Evolutionary conservation across 2,797 vertebrate genomes (phyloP).

Genomic region (Phaenicophaeus curvirostris): DNA sequence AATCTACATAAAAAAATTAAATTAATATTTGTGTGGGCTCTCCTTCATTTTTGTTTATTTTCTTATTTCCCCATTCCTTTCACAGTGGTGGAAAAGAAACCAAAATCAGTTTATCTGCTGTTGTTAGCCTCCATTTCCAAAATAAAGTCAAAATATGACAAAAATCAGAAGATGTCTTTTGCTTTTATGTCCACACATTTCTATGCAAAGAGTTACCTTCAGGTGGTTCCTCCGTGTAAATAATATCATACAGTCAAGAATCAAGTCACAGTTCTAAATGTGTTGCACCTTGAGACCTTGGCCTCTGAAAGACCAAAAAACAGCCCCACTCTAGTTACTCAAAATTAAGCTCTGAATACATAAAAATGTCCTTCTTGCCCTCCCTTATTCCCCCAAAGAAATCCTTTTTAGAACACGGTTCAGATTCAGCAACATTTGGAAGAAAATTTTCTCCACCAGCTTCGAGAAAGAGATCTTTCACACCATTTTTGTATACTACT

Average conservation of each 20-base stretch:
- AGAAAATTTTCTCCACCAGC: neutral
- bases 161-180: neutral
- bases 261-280: neutral
- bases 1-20: neutral
- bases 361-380: neutral
- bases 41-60: neutral
- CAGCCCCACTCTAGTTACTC: neutral
- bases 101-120: neutral
- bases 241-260: neutral
- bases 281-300: neutral
- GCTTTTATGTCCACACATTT: neutral
- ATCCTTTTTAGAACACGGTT: neutral
- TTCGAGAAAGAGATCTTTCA: neutral
- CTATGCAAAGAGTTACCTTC: neutral
- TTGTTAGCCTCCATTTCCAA: neutral
- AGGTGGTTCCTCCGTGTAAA: neutral
- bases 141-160: neutral
- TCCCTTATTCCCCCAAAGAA: fast-evolving
- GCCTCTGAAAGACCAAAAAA: neutral
- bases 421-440: neutral
- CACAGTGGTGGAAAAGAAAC: neutral
- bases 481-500: neutral
- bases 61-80: neutral
- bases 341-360: neutral
- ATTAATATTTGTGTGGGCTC: neutral